Base-by-base conservation (phyloP, 2,888 invertebrate genomes). In the Nemotelus pantherinus region DNA sequence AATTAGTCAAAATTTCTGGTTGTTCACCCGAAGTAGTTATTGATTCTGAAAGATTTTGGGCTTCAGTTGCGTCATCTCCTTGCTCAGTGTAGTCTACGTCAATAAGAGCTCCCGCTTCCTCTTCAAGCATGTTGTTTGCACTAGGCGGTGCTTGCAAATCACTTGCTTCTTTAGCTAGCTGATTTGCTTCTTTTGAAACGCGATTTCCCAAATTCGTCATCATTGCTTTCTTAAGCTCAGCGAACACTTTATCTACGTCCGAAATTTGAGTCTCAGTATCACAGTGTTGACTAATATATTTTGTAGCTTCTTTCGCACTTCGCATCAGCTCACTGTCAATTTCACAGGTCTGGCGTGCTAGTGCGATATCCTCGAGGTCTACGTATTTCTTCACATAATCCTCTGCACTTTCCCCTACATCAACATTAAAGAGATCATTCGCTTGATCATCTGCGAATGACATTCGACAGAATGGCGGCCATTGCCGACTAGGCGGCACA, bases 301-400 rank as follows among this genome's bases (percentile, higher is more conserved):
- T 74, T 43, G 10, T 39, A 3, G 74, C 74, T 74, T 74, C 74
- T 41, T 48, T 60, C 3, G 74, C 74, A 9, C 57, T 47, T 39
- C 60, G 74, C 25, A 74, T 10, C 5, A 74, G 43, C 47, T 48
- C 48, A 39, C 48, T 47, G 25, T 74, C 74, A 4, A 74, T 74
- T 48, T 74, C 74, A 9, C 63, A 74, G 45, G 25, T 47, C 3
- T 80, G 79, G 43, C 75, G 78, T 45, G 64, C 41, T 6, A 81
- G 78, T 2, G 82, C 79, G 47, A 58, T 76, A 80, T 86, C 85
- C 72, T 86, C 86, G 65, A 86, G 80, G 60, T 81, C 81, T 60
- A 86, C 82, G 77, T 84, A 85, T 53, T 84, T 83, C 6, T 83
- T 80, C 3, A 86, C 81, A 77, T 85, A 87, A 47, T 83, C 84